Evolutionary conservation across 1,140 invertebrate genomes (phyloP), one percentile per base, ranked within the genome.

Genomic region (Saxidomus purpurata): DNA sequence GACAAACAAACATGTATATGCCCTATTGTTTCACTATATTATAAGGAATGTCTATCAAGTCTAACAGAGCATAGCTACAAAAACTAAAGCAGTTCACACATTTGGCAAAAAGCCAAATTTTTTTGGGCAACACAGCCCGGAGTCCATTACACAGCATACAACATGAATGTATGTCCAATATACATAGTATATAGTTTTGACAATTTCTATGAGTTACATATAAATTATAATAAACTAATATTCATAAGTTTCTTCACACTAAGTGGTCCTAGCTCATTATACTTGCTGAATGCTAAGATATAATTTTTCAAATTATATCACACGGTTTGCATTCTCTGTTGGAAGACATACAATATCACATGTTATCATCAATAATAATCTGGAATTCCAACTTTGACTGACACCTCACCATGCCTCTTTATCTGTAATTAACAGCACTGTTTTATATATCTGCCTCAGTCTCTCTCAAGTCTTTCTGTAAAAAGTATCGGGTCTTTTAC

Each of bases 31-130:
- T n/a, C n/a, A n/a, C n/a, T n/a, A n/a, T n/a, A 6, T 8, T 17
- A 55, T 55, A 55, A 71, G 67, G 67, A 71, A 71, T 71, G 67
- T 71, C 67, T 71, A 71, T 71, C 36, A 38, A 19, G 25, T n/a
- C 67, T 71, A 28, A 38, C 11, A 38, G 4, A 71, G 67, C 67
- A 71, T 6, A 38, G 13, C 9, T 40, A 36, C 28, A 31, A 31
- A 36, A 31, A 67, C 25, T 67, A 31, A 28, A n/a, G 25, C n/a
- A 38, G 25, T 71, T 38, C 34, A 71, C 31, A 71, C 22, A 71
- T 40, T 38, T 71, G 22, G 63, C 4, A 9, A 67, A 67, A 67
- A 67, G n/a, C 61, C 28, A 67, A 6, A 13, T 67, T 13, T 22
- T 19, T 67, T 31, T 36, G 28, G 2, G 28, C 6, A 19, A 67